These are phyloP conservation scores for Stegastes partitus DNA, from an alignment of 2,113 vertebrate genomes.

Conservation along the genomic window DNA sequence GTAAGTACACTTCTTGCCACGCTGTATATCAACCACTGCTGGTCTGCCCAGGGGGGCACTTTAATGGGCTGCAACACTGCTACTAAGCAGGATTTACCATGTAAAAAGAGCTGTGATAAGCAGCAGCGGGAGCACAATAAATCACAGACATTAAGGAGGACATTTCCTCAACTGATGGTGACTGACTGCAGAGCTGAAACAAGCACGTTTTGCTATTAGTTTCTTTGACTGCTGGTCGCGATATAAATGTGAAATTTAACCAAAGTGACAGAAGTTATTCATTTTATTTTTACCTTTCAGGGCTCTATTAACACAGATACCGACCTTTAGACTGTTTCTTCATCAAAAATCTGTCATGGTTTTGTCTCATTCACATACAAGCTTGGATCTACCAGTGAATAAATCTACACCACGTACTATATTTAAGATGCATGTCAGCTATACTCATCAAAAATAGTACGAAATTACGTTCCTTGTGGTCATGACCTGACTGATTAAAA, in stretches of 20 bases:
- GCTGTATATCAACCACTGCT: slow-evolving; percentile 66
- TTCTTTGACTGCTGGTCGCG: neutral
- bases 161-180: slow-evolving; percentile 39
- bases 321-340: neutral
- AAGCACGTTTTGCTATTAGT: slow-evolving; percentile 2
- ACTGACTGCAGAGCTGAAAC: slow-evolving; percentile 26
- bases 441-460: neutral
- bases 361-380: neutral
- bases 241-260: slow-evolving; percentile 1
- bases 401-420: neutral
- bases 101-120: slow-evolving; percentile 78
- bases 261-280: neutral
- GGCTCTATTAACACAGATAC: neutral
- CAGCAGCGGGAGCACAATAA: slow-evolving; percentile 61
- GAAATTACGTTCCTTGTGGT: neutral
- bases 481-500: neutral
- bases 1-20: slow-evolving; percentile 54
- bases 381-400: slow-evolving; percentile 1
- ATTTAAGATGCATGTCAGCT: slow-evolving; percentile 2
- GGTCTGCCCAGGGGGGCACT: slow-evolving; percentile 62
- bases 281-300: neutral
- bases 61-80: slow-evolving; percentile 70
- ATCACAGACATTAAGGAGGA: slow-evolving; percentile 62
- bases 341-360: neutral
- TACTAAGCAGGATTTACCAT: slow-evolving; percentile 73